phyloP scores from a whole-genome alignment of 2,797 vertebrate genomes.

The Hippopotamyrus pictus region DNA sequence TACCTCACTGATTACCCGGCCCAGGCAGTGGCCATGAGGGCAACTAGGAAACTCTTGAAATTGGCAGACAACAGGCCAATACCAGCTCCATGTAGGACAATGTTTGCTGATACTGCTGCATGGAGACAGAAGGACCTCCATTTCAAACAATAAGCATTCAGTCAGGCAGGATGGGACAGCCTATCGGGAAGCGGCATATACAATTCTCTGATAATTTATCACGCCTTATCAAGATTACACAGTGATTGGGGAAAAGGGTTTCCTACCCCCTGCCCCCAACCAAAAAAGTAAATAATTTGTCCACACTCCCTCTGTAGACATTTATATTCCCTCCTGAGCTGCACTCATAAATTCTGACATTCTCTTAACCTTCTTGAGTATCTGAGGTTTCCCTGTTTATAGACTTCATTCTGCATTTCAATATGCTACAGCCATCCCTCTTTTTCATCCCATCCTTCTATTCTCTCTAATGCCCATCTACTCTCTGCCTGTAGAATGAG shows the following conservation, averaged over 20 bases:
- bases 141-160: neutral
- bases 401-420: neutral
- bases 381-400: neutral
- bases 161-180: too few relatives aligned
- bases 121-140: neutral
- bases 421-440: neutral
- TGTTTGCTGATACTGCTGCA: neutral
- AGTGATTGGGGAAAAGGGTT: neutral
- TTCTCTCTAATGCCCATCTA: neutral
- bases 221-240: neutral
- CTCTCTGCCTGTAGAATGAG: slow-evolving; percentile 6
- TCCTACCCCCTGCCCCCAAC: neutral
- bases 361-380: neutral
- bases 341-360: neutral
- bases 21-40: neutral
- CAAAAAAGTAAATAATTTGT: neutral
- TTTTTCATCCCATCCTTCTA: neutral
- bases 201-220: neutral
- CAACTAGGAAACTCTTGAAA: neutral
- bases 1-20: slow-evolving; percentile 27
- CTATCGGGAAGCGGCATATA: neutral
- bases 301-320: neutral
- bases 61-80: neutral
- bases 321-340: neutral
- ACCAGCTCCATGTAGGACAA: neutral